Conservation (phyloP, 2,797 vertebrate species). For the Lycodopsis pacificus region DNA sequence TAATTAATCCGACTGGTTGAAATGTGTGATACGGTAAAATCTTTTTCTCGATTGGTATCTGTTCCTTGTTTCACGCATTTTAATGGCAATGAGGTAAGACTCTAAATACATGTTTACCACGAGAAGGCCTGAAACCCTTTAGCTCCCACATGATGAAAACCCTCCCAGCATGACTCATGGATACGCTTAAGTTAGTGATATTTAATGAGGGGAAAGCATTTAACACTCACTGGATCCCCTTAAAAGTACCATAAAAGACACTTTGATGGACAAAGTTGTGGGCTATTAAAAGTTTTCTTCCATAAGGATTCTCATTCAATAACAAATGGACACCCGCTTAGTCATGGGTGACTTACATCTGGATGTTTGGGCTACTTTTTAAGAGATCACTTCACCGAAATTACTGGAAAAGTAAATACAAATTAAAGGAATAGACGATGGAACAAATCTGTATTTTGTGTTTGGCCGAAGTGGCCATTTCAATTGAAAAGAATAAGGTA, state of each 20-base stretch:
- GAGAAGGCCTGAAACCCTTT: slow-evolving; percentile 2
- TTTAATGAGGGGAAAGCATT: slow-evolving; percentile 63
- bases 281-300: slow-evolving; percentile 46
- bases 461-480: not conserved
- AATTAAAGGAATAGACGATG: too few relatives aligned
- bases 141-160: slow-evolving; percentile 39
- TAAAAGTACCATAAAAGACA: slow-evolving; percentile 35
- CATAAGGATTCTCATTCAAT: slow-evolving; percentile 42
- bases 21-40: slow-evolving; percentile 25
- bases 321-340: slow-evolving; percentile 31
- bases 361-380: slow-evolving; percentile 1
- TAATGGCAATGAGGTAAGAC: slow-evolving; percentile 41
- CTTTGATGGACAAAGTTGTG: slow-evolving; percentile 54
- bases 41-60: not conserved
- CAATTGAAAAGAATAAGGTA: not conserved
- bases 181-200: slow-evolving; percentile 40
- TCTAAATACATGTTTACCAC: slow-evolving; percentile 31
- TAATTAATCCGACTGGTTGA: slow-evolving; percentile 52
- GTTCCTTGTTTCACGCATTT: slow-evolving; percentile 38
- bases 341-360: slow-evolving; percentile 16
- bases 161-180: slow-evolving; percentile 57
- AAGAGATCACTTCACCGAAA: not conserved
- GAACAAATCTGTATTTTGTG: not conserved
- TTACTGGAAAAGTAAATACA: not conserved
- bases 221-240: slow-evolving; percentile 52